Evolutionary conservation across 2,888 invertebrate genomes (phyloP).

Genomic region (Ischnura elegans): DNA sequence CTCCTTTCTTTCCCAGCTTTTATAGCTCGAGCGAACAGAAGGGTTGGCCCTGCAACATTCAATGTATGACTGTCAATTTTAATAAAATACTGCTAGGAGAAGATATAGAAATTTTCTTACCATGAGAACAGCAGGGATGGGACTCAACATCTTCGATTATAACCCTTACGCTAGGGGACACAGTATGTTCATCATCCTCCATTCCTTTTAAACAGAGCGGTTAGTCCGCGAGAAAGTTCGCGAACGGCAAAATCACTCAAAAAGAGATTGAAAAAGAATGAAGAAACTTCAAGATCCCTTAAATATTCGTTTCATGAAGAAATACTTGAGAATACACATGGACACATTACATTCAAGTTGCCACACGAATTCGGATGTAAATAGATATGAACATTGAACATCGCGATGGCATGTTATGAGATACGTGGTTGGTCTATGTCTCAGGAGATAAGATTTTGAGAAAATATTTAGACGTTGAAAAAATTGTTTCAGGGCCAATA

Average conservation of each 20-base stretch:
- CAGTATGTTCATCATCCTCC: not conserved
- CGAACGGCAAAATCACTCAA: not conserved
- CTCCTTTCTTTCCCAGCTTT: conserved; percentile 75
- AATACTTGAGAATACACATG: not conserved
- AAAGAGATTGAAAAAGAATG: not conserved
- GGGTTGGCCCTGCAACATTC: conserved; percentile 80
- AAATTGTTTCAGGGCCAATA: too few relatives aligned
- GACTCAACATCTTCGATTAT: conserved; percentile 80
- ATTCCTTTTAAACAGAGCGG: not conserved
- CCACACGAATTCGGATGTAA: not conserved
- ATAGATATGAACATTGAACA: not conserved
- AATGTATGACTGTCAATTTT: not conserved
- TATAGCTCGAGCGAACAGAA: conserved; percentile 81
- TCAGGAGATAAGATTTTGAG: too few relatives aligned
- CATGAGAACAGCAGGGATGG: conserved; percentile 88
- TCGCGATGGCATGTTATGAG: too few relatives aligned
- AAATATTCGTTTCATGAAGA: not conserved
- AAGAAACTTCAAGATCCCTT: not conserved
- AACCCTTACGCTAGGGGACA: conserved; percentile 74
- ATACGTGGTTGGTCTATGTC: too few relatives aligned
- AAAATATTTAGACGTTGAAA: too few relatives aligned
- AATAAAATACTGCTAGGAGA: not conserved
- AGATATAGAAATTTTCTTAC: conserved; percentile 74
- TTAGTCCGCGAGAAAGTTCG: not conserved
- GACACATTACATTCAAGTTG: not conserved